Conservation (phyloP, 2,888 invertebrate genomes). For the Dexiosoma caninum region DNA sequence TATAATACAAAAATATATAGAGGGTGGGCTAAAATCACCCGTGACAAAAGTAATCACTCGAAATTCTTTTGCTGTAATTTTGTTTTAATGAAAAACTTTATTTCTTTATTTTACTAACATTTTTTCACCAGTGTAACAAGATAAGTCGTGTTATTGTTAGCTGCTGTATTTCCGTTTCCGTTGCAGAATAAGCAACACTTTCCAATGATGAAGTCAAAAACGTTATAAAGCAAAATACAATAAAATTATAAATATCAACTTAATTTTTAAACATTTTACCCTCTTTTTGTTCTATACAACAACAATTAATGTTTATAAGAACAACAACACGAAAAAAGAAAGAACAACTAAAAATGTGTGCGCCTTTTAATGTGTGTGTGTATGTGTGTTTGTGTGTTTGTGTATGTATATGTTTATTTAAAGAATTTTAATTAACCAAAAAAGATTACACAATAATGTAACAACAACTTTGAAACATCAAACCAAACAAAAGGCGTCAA, state of each 20-base stretch:
- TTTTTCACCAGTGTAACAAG: slow-evolving; percentile 16
- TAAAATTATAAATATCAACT: slow-evolving; percentile 14
- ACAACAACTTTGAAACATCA: slow-evolving; percentile 50
- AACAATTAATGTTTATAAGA: slow-evolving; percentile 43
- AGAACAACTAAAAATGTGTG: background rate
- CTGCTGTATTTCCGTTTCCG: slow-evolving; percentile 70
- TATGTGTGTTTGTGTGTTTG: slow-evolving; percentile 5
- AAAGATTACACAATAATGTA: slow-evolving; percentile 24
- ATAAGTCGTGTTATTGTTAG: slow-evolving; percentile 45
- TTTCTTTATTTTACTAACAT: background rate
- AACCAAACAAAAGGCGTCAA: slow-evolving; percentile 59
- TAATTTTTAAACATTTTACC: slow-evolving; percentile 48
- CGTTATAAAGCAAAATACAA: slow-evolving; percentile 15
- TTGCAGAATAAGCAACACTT: slow-evolving; percentile 25
- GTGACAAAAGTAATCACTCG: no score
- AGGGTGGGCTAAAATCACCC: no score
- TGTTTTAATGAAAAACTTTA: background rate
- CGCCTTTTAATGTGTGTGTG: no score
- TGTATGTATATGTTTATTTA: slow-evolving; percentile 25
- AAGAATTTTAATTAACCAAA: slow-evolving; percentile 47
- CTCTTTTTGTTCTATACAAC: slow-evolving; percentile 5
- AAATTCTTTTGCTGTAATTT: no score
- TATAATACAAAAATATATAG: no score
- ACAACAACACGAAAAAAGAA: background rate
- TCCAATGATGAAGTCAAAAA: slow-evolving; percentile 48